Base-by-base conservation (phyloP, 2,113 vertebrate species). In the Mola mola region DNA sequence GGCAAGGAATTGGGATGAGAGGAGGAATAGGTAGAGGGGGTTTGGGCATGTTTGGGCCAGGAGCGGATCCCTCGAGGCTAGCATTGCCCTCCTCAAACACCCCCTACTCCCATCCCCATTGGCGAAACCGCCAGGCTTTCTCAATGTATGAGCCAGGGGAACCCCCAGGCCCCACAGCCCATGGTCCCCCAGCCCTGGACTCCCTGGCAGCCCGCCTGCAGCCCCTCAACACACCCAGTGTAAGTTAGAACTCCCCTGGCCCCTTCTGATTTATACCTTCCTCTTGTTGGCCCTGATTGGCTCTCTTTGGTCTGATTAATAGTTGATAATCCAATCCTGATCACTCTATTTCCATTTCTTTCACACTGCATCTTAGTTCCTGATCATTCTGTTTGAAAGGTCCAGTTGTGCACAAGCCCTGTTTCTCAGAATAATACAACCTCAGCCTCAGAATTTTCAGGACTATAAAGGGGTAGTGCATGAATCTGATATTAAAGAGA, bases 91-190 rank as follows among this genome's bases (percentile, higher is more conserved):
- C 88, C 40, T 81, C 84, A 0, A 59, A 42, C 5, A 8, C 70
- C 48, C 75, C 85, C 41, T 73, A 84, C 79, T 63, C 84, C 51
- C 90, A 81, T 52, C 80, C 0, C 87, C 89, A 88, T 77, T 93
- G 96, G 61, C 88, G 96, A 51, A 95, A 97, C 86, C 93, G 96
- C 61, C 95, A 98, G 83, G 95, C 97, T 25, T 95, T 96, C 88
- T 98, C 97, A 62, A 98, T 98, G 96, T 98, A 97, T 2, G 96
- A 97, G 75, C 96, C 96, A 0, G 95, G 95, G 72, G 94, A 94
- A 13, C 93, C 94, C 0, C 91, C 87, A 0, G 62, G 71, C 2
- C 92, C 94, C 82, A 95, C 94, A 63, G 78, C 79, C 93, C 0
- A 95, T 50, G 94, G 96, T 0, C 92, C 93, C 79, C 91, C 94